These are phyloP conservation scores for Auanema freiburgensis DNA, from an alignment of 2,888 invertebrate species.

Conservation along the genomic window DNA sequence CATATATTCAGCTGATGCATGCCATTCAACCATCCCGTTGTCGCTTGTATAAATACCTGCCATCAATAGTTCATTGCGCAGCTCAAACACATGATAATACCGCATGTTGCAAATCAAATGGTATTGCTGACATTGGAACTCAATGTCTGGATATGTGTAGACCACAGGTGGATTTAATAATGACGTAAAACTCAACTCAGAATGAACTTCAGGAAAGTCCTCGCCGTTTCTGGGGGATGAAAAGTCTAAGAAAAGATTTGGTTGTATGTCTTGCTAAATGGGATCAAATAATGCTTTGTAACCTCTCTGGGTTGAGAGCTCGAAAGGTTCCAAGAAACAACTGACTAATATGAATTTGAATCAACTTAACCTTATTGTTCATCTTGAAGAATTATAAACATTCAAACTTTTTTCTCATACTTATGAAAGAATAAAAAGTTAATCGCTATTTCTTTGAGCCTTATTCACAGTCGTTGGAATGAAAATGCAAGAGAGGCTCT, in stretches of 20 bases:
- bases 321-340: slow-evolving; percentile 51
- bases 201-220: slow-evolving; percentile 60
- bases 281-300: slow-evolving; percentile 63
- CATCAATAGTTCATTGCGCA: slow-evolving; percentile 61
- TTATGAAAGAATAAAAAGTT: too few species aligned
- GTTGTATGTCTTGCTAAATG: slow-evolving; percentile 62
- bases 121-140: slow-evolving; percentile 57
- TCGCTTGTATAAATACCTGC: slow-evolving; percentile 62
- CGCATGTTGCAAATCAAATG: slow-evolving; percentile 58
- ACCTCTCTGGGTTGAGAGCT: slow-evolving; percentile 61
- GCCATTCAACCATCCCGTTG: slow-evolving; percentile 62
- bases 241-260: slow-evolving; percentile 60
- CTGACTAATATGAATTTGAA: too few species aligned
- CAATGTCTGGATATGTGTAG: slow-evolving; percentile 59
- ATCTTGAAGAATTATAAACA: too few species aligned
- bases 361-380: too few species aligned
- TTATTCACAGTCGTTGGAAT: too few species aligned
- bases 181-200: too few species aligned
- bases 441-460: too few species aligned
- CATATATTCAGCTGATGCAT: slow-evolving; percentile 60
- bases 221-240: slow-evolving; percentile 59
- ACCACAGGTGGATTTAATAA: slow-evolving; percentile 56
- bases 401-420: too few species aligned
- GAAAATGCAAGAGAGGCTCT: too few species aligned
- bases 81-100: slow-evolving; percentile 63